Evolutionary conservation across 2,797 vertebrate species (phyloP).

Genomic region (Arctocebus calabarensis): DNA sequence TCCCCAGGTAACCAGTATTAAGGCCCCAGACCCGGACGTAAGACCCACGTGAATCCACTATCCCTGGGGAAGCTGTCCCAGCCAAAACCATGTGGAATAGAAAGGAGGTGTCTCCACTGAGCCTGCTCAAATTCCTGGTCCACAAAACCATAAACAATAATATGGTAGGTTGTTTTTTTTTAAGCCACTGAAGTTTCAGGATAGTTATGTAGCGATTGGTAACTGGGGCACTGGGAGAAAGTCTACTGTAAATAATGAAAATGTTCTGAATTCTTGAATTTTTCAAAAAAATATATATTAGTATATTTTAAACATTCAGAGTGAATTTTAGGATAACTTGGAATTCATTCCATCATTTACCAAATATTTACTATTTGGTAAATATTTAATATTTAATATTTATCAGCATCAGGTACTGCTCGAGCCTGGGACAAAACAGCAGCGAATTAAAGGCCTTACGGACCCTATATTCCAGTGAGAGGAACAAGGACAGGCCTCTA

Average conservation of each 20-base stretch:
- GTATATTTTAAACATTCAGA: not conserved
- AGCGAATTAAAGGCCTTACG: not conserved
- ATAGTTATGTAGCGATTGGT: not conserved
- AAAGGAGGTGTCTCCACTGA: not conserved
- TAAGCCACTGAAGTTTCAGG: not conserved
- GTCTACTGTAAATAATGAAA: not conserved
- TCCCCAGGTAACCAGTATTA: not conserved
- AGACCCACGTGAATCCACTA: not conserved
- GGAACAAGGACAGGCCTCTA: not conserved
- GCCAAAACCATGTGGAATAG: not conserved
- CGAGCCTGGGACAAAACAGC: not conserved
- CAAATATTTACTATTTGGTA: slow-evolving; percentile 49
- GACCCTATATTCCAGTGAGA: not conserved
- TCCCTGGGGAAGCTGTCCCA: not conserved
- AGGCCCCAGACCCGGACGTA: not conserved
- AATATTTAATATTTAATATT: too few relatives aligned
- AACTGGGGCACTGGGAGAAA: not conserved
- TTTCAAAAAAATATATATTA: not conserved
- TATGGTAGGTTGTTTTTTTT: not conserved
- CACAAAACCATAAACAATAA: slow-evolving; percentile 33
- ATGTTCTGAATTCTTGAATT: slow-evolving; percentile 19
- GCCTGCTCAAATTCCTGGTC: slow-evolving; percentile 5
- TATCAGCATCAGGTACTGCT: not conserved
- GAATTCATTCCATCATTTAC: slow-evolving; percentile 17
- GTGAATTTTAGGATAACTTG: slow-evolving; percentile 43